These are phyloP conservation scores for Rana temporaria DNA, from an alignment of 2,113 vertebrate species.

Conservation along the genomic window DNA sequence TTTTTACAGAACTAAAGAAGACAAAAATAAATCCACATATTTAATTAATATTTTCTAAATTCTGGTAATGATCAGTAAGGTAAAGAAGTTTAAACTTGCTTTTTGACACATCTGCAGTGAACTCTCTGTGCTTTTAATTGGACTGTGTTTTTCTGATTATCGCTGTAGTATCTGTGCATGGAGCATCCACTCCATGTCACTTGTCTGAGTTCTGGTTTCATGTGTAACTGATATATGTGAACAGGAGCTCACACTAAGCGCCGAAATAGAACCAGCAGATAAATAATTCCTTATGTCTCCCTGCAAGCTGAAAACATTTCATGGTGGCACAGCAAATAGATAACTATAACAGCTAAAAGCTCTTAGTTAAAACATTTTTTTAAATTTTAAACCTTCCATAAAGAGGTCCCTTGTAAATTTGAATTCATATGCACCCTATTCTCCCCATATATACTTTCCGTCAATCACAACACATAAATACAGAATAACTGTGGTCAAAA, in stretches of 20 bases:
- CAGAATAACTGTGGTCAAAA: no score
- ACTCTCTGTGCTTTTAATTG: background rate
- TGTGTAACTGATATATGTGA: conserved; percentile 50
- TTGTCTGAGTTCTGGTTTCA: conserved; percentile 5
- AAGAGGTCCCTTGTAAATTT: no score
- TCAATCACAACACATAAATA: no score
- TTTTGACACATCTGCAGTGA: background rate
- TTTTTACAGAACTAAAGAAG: no score
- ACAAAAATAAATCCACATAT: no score
- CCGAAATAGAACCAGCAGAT: conserved; percentile 49
- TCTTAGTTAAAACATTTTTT: no score
- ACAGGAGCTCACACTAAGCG: conserved; percentile 38
- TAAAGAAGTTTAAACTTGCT: no score
- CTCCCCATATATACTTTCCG: no score
- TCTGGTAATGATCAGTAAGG: no score
- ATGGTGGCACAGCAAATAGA: background rate
- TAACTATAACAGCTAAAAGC: background rate
- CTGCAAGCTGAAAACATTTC: conserved; percentile 1
- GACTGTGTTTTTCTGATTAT: conserved; percentile 15
- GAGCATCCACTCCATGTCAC: background rate
- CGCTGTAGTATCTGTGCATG: conserved; percentile 13
- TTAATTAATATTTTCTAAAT: no score
- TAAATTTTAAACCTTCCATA: no score
- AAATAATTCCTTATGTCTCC: conserved; percentile 51
- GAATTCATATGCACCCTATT: no score